Percentiles rank a stretch among this genome's conserved stretches.
phyloP scores from a whole-genome alignment of 92 coral and sea anemone species.

The Chrysogorgia sp. region DNA sequence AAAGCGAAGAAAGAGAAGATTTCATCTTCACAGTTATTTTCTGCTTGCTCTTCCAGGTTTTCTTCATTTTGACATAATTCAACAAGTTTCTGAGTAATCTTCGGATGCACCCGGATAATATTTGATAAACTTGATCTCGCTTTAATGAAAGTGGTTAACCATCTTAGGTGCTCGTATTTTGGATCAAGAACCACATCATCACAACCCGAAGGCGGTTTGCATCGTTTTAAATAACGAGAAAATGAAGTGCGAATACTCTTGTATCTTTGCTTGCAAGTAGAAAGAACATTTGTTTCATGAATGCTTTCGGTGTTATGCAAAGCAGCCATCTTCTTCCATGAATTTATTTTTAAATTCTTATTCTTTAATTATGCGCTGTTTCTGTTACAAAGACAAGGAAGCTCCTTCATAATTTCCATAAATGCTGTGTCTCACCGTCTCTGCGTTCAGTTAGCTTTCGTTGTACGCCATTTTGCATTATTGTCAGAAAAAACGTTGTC shows the following conservation, averaged over 20 bases:
- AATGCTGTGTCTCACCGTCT: constrained; percentile 15
- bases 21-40: no score
- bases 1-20: no score
- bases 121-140: constrained; percentile 45
- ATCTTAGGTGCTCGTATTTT: constrained; percentile 52
- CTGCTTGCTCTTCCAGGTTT: no score
- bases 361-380: constrained; percentile 41
- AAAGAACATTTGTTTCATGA: neutral
- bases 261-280: constrained; percentile 30
- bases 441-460: no score
- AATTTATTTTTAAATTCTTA: constrained; percentile 30
- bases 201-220: constrained; percentile 33
- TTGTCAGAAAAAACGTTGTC: no score
- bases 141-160: constrained; percentile 44
- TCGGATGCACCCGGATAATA: constrained; percentile 7
- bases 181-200: constrained; percentile 44
- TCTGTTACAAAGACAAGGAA: constrained; percentile 36
- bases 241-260: constrained; percentile 41
- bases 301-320: neutral
- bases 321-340: constrained; percentile 20
- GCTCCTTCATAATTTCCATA: constrained; percentile 42
- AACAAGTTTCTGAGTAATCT: neutral
- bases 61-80: no score
- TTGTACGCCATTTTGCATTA: no score
- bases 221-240: constrained; percentile 25